Evolutionary conservation across 2,888 invertebrate species (phyloP).

Genomic region (Phoenoteleia sp.): DNA sequence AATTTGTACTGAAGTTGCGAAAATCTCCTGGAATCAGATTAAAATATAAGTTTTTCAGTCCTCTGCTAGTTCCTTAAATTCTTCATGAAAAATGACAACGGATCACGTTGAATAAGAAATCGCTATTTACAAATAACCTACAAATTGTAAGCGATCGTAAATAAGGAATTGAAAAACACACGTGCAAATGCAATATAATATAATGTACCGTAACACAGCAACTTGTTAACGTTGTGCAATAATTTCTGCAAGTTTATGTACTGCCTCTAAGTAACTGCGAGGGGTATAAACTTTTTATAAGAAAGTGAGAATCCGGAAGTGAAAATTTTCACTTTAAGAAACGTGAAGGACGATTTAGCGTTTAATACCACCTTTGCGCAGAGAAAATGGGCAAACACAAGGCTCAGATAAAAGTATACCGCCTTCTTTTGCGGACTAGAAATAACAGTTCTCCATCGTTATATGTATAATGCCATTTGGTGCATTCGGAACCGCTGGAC

Average conservation of each 20-base stretch:
- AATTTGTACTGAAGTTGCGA: too few species aligned
- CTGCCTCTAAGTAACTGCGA: constrained; percentile 18
- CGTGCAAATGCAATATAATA: not conserved
- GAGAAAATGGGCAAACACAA: constrained; percentile 11
- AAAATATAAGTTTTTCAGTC: too few species aligned
- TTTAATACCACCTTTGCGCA: constrained; percentile 15
- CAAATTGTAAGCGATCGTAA: not conserved
- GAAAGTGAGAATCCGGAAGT: constrained; percentile 14
- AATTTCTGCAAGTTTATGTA: too few species aligned
- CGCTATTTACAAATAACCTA: not conserved
- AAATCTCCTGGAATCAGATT: too few species aligned
- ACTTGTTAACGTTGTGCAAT: too few species aligned
- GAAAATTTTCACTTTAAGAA: constrained; percentile 39
- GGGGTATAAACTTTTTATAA: constrained; percentile 26
- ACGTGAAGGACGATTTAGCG: constrained; percentile 26
- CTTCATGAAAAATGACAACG: too few species aligned
- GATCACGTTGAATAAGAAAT: too few species aligned
- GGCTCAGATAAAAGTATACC: constrained; percentile 20
- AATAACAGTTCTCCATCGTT: constrained; percentile 36
- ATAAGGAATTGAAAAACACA: not conserved
- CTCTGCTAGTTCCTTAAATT: too few species aligned
- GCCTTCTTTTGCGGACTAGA: constrained; percentile 35
- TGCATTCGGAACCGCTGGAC: constrained; percentile 6
- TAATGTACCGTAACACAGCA: not conserved
- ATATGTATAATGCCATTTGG: constrained; percentile 32